Evolutionary conservation across 2,113 vertebrate species (phyloP), one percentile per base, ranked within the genome.

Genomic region (Psittacula cyanocephala): DNA sequence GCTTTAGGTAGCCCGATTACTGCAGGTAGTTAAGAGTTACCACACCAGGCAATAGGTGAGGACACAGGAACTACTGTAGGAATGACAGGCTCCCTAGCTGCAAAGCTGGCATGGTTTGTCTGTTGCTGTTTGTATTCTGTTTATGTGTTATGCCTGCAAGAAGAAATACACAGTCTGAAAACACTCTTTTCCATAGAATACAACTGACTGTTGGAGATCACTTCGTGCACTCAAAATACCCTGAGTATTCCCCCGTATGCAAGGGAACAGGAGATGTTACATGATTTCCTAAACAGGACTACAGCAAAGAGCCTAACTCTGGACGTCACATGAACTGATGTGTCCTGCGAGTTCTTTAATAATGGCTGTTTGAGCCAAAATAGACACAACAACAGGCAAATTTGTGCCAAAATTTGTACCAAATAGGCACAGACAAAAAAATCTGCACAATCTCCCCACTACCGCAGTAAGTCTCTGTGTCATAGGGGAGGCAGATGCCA

Each of bases 101-200:
- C 37, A 84, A 89, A 81, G 15, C 41, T 81, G 55, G 19, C 23
- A 16, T 7, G 29, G 10, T 2, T 63, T 67, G 65, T 24, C 41
- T 69, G 10, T 49, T 70, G 27, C 18, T 57, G 43, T 43, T 81
- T 47, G 20, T 70, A 20, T 67, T 81, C 81, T 86, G 31, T 55
- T 86, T 86, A 27, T 39, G 8, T n/a, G 14, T 60, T 89, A 55
- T 47, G 22, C 12, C 69, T 49, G 50, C 43, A 80, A 75, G 25
- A 77, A 57, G 53, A 77, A 91, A 65, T 13, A 82, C 81, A 62
- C 44, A 62, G 55, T 67, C 63, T 86, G 72, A 70, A 86, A 95
- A 15, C 17, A 9, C 43, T 28, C 29, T 69, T 88, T 50, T 24
- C 22, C 50, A 29, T 1, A 72, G 44, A 29, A 57, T 29, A 62